phyloP scores from a whole-genome alignment of 1,140 invertebrate genomes.

The Mylabris phalerata region DNA sequence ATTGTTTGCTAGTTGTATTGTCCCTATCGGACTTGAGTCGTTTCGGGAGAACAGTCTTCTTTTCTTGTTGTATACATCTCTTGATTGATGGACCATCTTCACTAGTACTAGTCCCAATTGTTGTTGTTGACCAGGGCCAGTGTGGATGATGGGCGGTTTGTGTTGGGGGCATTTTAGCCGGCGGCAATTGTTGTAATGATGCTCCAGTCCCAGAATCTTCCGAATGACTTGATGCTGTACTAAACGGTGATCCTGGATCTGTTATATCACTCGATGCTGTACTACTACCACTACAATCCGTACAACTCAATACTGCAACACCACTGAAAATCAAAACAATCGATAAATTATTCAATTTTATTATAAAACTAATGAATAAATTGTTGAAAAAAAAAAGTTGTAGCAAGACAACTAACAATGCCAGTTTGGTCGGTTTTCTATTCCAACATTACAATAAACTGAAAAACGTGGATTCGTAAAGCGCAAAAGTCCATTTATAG shows the following conservation, averaged over 20 bases:
- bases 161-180: conserved; percentile 45
- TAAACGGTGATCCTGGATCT: conserved; percentile 73
- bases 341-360: not conserved
- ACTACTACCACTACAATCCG: conserved; percentile 53
- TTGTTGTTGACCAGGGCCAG: conserved; percentile 33
- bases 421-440: not conserved
- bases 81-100: conserved; percentile 32
- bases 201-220: conserved; percentile 32
- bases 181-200: conserved; percentile 8
- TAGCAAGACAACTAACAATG: too few relatives aligned
- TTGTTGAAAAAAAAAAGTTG: too few relatives aligned
- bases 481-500: conserved; percentile 32
- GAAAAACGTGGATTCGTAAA: conserved; percentile 4
- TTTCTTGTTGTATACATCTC: conserved; percentile 18
- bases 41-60: conserved; percentile 28
- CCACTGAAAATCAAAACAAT: conserved; percentile 52
- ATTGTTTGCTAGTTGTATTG: conserved; percentile 15
- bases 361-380: not conserved
- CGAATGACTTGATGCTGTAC: conserved; percentile 49
- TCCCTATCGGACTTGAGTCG: conserved; percentile 23
- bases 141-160: conserved; percentile 45
- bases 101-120: conserved; percentile 1
- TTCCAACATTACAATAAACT: not conserved
- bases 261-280: conserved; percentile 68
- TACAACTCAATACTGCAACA: conserved; percentile 60